Base-by-base conservation (phyloP, 2,797 vertebrate species). In the Parambassis ranga region DNA sequence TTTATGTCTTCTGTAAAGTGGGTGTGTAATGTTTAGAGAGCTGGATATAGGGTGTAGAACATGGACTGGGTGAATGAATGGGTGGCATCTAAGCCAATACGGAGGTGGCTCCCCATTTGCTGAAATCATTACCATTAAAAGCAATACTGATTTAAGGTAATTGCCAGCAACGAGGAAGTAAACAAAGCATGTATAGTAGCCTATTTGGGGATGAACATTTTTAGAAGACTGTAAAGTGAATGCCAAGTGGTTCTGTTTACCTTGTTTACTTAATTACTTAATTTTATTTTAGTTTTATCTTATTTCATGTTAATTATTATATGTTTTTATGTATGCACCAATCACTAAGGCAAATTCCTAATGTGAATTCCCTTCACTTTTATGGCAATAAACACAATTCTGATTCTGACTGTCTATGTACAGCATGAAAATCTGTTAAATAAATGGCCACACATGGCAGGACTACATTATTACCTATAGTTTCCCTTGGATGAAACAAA, bases 41-140 rank as follows among this genome's bases (percentile, higher is more conserved):
- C 48, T 57, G 30, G 63, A 47, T 26, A 48, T 7, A 16, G 35
- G 35, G 52, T 38, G 55, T 75, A 63, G 48, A 82, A 51, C 61
- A 77, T 36, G 13, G 56, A 57, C n/a, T 6, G 33, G 20, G 18
- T 24, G 72, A 70, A 72, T 74, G 57, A 51, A 75, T 44, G 57
- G 72, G 83, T 26, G 69, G 56, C 44, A 49, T 65, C 43, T 61
- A 43, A 32, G 56, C 46, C 10, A 69, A 75, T 48, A 61, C 70
- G 57, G 75, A 43, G 4, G 36, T 59, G 47, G 79, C 75, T 64
- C 48, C 68, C 75, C 87, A 90, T 91, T 87, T 88, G 85, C 71
- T 84, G 77, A 75, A 51, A 68, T 87, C 87, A 81, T 90, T 85
- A 85, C 75, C 84, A 75, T 75, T 83, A 81, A 75, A 79, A 82